These are phyloP conservation scores for Plotosus lineatus DNA, from an alignment of 2,113 vertebrate species.

Conservation along the genomic window DNA sequence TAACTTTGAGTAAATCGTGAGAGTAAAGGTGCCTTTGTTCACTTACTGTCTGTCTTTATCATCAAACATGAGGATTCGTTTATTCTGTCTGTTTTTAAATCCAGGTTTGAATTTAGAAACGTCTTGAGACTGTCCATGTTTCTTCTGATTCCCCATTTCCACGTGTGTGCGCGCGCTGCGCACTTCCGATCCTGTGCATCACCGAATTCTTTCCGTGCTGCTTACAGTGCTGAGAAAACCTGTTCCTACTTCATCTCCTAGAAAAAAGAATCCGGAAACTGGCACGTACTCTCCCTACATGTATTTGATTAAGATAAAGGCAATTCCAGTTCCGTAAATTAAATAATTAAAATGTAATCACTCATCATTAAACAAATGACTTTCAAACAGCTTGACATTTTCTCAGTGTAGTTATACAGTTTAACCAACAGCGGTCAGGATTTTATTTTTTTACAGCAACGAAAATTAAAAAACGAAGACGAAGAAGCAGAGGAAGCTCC, in stretches of 20 bases:
- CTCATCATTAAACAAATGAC: neutral
- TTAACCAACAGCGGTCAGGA: neutral
- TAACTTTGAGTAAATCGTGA: too few species aligned
- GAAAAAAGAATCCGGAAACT: too few species aligned
- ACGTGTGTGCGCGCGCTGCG: neutral
- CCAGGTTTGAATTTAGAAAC: slow-evolving; percentile 64
- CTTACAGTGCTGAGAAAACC: neutral
- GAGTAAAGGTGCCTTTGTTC: too few species aligned
- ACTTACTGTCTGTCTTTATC: slow-evolving; percentile 74
- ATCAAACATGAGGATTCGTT: slow-evolving; percentile 69
- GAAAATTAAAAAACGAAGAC: too few species aligned
- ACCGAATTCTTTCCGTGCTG: neutral
- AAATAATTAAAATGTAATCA: neutral
- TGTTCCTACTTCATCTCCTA: too few species aligned
- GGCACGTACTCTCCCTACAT: too few species aligned
- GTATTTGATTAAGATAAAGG: too few species aligned
- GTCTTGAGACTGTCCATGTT: slow-evolving; percentile 56
- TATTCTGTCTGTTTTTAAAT: slow-evolving; percentile 67
- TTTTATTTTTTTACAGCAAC: too few species aligned
- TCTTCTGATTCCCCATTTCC: slow-evolving; percentile 51
- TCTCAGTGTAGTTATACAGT: neutral
- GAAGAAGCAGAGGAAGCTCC: neutral
- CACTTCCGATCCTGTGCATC: neutral
- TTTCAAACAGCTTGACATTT: too few species aligned
- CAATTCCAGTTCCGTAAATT: neutral